These are phyloP conservation scores for Spermophilus dauricus DNA, from an alignment of 2,113 vertebrate genomes.

Conservation along the genomic window DNA sequence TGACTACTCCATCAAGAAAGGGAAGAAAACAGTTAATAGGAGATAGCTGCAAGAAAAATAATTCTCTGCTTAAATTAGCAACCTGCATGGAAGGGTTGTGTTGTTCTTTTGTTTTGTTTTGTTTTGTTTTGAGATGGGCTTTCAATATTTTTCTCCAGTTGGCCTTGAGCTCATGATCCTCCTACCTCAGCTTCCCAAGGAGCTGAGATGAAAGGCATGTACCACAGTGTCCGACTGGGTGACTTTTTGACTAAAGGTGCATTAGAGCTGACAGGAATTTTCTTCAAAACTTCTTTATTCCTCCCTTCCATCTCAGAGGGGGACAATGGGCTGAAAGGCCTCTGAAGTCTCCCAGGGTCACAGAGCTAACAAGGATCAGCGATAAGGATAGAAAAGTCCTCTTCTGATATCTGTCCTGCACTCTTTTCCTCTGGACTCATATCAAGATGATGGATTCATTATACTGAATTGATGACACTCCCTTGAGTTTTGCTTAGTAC, in stretches of 20 bases:
- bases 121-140: neutral
- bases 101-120: too few species aligned
- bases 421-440: neutral
- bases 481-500: neutral
- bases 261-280: neutral
- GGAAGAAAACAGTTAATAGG: neutral
- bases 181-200: neutral
- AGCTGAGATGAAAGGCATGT: neutral
- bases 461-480: neutral
- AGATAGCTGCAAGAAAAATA: slow-evolving; percentile 43
- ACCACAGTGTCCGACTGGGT: neutral
- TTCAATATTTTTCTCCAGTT: neutral
- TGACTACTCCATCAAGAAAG: slow-evolving; percentile 57
- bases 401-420: neutral
- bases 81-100: neutral
- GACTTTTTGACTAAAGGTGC: neutral
- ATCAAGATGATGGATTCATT: neutral
- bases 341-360: neutral
- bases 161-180: neutral
- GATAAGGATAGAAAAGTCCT: neutral
- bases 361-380: neutral
- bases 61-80: neutral
- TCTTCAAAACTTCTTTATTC: neutral
- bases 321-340: neutral
- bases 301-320: neutral